Conservation (phyloP, 2,888 invertebrate species). For the Rhagium mordax region DNA sequence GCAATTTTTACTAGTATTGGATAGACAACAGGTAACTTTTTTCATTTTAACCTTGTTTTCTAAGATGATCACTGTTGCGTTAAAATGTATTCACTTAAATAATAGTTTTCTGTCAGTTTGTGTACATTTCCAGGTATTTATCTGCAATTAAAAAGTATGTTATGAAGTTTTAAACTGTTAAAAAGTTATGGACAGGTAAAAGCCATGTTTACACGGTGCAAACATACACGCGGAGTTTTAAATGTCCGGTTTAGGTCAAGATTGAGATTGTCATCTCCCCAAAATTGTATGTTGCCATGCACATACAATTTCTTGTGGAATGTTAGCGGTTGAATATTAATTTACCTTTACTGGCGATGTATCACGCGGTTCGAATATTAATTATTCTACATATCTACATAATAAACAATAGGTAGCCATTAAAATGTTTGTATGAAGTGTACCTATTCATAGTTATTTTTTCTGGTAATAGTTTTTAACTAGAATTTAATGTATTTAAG, state of each 20-base stretch:
- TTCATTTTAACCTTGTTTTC: slow-evolving; percentile 31
- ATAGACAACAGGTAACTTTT: slow-evolving; percentile 61
- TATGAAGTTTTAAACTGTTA: slow-evolving; percentile 57
- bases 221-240: slow-evolving; percentile 64
- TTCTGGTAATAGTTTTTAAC: slow-evolving; percentile 7
- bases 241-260: slow-evolving; percentile 65
- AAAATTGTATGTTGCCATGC: slow-evolving; percentile 25
- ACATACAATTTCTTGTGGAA: slow-evolving; percentile 26
- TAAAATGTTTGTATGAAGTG: slow-evolving; percentile 10
- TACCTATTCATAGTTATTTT: slow-evolving; percentile 15
- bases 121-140: neutral
- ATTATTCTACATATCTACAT: slow-evolving; percentile 1
- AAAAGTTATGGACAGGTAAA: slow-evolving; percentile 65
- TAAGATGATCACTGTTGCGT: neutral
- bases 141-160: slow-evolving; percentile 44
- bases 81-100: neutral
- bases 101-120: neutral
- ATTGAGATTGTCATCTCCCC: slow-evolving; percentile 55
- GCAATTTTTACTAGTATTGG: slow-evolving; percentile 58
- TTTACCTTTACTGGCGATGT: slow-evolving; percentile 30
- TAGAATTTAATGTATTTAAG: neutral
- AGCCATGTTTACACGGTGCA: slow-evolving; percentile 64
- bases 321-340: slow-evolving; percentile 36
- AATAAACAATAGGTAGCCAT: slow-evolving; percentile 32
- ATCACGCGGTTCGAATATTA: slow-evolving; percentile 22